Conservation (phyloP, 2,888 invertebrate genomes). For the Lasioglossum villosulum region DNA sequence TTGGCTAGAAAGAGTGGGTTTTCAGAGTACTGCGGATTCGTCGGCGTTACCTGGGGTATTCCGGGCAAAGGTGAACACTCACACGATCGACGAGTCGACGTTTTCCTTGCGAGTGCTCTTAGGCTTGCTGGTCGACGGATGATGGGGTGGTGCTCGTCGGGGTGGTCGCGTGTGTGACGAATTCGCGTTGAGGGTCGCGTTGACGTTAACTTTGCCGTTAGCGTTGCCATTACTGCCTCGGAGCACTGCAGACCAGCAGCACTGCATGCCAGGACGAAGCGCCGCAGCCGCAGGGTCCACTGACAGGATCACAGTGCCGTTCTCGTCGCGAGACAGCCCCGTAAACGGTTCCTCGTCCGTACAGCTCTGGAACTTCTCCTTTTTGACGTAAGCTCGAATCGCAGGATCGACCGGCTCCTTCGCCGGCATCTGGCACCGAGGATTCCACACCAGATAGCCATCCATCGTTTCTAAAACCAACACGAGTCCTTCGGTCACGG, state of each 20-base stretch:
- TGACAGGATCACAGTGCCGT: slow-evolving; percentile 73
- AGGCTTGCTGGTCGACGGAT: background rate
- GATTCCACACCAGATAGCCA: slow-evolving; percentile 86
- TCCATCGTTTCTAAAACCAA: slow-evolving; percentile 73
- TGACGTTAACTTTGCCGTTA: background rate
- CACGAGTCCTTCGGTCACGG: background rate
- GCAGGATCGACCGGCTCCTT: slow-evolving; percentile 86
- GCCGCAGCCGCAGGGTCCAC: slow-evolving; percentile 79
- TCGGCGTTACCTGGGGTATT: slow-evolving; percentile 9
- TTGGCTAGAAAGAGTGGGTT: background rate
- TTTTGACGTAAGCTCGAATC: slow-evolving; percentile 86
- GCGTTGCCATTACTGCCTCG: slow-evolving; percentile 81
- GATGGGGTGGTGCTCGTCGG: background rate
- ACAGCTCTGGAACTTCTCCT: slow-evolving; percentile 86
- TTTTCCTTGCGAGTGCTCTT: slow-evolving; percentile 57
- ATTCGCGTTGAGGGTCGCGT: background rate
- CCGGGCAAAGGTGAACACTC: slow-evolving; percentile 54
- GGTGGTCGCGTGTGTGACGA: background rate
- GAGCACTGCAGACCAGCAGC: slow-evolving; percentile 88
- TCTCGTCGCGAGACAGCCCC: slow-evolving; percentile 66
- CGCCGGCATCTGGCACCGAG: slow-evolving; percentile 87
- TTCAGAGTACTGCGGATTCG: background rate
- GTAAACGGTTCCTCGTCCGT: slow-evolving; percentile 78
- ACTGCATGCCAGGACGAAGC: slow-evolving; percentile 84
- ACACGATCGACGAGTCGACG: slow-evolving; percentile 80